phyloP scores from a whole-genome alignment of 2,113 vertebrate species.

The Platysteira castanea region DNA sequence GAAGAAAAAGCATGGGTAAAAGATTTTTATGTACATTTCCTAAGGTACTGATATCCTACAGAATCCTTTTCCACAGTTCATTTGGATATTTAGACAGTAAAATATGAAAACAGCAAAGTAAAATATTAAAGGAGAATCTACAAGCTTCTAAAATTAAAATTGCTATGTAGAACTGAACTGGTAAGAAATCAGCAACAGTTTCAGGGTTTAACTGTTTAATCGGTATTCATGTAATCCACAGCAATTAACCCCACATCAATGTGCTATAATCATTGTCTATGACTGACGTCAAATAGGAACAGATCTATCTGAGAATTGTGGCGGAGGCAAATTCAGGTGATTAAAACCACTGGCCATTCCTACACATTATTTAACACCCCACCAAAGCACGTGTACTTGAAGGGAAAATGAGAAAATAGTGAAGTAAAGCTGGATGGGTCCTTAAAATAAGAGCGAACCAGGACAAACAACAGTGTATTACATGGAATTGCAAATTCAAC shows the following conservation, averaged over 20 bases:
- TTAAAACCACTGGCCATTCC: neutral
- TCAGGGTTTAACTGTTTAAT: neutral
- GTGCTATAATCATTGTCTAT: neutral
- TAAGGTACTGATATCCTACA: neutral
- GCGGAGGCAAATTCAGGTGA: neutral
- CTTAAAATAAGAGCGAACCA: neutral
- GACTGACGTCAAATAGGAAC: neutral
- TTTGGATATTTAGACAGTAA: neutral
- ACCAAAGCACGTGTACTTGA: neutral
- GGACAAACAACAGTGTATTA: neutral
- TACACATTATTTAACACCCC: neutral
- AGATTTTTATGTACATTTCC: neutral
- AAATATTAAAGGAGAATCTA: neutral
- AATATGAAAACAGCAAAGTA: neutral
- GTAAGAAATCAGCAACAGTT: neutral
- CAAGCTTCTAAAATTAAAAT: neutral
- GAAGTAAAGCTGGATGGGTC: neutral
- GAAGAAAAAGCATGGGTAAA: neutral
- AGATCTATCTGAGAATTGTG: neutral
- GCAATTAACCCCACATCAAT: neutral
- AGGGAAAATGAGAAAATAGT: neutral
- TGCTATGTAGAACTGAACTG: neutral
- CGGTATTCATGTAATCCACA: neutral
- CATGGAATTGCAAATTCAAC: neutral
- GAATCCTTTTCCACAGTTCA: neutral